A percentile compares a stretch with the other conserved stretches of the same genome.
phyloP scores from a whole-genome alignment of 1,140 invertebrate species.

The Apis dorsata region DNA sequence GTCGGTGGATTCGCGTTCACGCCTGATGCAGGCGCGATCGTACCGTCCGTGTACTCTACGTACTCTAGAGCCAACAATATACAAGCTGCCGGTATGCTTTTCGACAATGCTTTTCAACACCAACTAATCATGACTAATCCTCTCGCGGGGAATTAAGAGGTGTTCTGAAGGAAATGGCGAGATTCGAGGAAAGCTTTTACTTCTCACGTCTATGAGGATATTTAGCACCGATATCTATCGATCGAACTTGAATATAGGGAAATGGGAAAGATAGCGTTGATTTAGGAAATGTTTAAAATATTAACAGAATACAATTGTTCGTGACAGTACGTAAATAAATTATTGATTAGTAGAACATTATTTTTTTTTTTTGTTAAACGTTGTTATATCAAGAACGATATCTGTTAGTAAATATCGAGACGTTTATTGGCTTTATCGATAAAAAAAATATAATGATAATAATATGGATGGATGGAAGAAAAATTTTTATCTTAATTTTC shows the following conservation, averaged over 20 bases:
- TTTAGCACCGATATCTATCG: not conserved
- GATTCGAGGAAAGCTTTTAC: not conserved
- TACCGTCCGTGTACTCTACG: slow-evolving; percentile 79
- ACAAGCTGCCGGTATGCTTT: slow-evolving; percentile 46
- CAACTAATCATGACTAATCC: not conserved
- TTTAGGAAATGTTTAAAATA: not conserved
- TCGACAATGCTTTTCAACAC: slow-evolving; percentile 12
- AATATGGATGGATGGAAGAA: too few relatives aligned
- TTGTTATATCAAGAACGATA: not conserved
- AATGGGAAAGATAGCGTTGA: not conserved
- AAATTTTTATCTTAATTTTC: too few relatives aligned
- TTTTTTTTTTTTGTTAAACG: not conserved
- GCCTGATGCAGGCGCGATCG: slow-evolving; percentile 71
- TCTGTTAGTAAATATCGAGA: too few relatives aligned
- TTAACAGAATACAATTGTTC: not conserved
- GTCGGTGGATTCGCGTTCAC: slow-evolving; percentile 73
- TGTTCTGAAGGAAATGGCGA: too few relatives aligned
- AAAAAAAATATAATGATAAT: too few relatives aligned
- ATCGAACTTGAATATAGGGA: not conserved
- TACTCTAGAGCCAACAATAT: slow-evolving; percentile 74
- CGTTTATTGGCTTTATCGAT: too few relatives aligned
- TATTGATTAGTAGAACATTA: not conserved
- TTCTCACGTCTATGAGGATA: too few relatives aligned
- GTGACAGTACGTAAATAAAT: too few relatives aligned
- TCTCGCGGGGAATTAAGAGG: not conserved